Percentiles rank a stretch among this genome's conserved stretches.
Conservation (phyloP, 2,113 vertebrate genomes). For the Carassius gibelio region DNA sequence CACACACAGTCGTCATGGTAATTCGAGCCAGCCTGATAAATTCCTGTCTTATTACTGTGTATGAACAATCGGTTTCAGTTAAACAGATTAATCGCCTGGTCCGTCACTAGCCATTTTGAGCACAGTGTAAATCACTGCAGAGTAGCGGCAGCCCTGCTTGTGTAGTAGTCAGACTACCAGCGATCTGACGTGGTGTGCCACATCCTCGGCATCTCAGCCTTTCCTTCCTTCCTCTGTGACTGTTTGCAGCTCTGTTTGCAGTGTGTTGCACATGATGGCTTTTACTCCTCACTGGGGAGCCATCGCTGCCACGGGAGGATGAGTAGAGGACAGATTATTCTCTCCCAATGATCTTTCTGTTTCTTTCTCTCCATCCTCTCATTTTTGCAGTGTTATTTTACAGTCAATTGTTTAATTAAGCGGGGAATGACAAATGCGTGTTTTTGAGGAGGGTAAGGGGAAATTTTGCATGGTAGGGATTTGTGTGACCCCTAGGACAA, state of each 20-base stretch:
- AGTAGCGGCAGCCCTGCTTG: constrained; percentile 24
- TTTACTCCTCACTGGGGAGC: constrained; percentile 53
- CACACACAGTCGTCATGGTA: constrained; percentile 32
- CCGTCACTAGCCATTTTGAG: constrained; percentile 54
- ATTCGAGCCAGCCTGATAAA: constrained; percentile 52
- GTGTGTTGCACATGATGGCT: constrained; percentile 48
- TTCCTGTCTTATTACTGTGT: constrained; percentile 55
- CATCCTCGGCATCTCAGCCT: constrained; percentile 31
- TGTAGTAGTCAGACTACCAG: constrained; percentile 15
- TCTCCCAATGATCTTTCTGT: constrained; percentile 37
- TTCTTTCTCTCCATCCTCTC: constrained; percentile 26
- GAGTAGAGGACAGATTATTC: constrained; percentile 55
- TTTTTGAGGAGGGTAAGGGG: neutral
- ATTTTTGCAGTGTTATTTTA: constrained; percentile 44
- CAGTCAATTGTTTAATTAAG: constrained; percentile 56
- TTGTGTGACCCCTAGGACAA: constrained; percentile 53
- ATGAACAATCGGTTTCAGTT: constrained; percentile 59
- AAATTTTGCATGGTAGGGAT: constrained; percentile 29
- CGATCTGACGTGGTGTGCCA: constrained; percentile 2
- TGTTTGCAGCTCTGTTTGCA: constrained; percentile 38
- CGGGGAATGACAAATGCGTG: constrained; percentile 45
- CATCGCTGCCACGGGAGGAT: constrained; percentile 37
- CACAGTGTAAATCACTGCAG: constrained; percentile 48
- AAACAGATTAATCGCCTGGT: constrained; percentile 55
- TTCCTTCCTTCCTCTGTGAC: constrained; percentile 9